Evolutionary conservation across 1,140 invertebrate genomes (phyloP).

Genomic region (Drosophila elegans): DNA sequence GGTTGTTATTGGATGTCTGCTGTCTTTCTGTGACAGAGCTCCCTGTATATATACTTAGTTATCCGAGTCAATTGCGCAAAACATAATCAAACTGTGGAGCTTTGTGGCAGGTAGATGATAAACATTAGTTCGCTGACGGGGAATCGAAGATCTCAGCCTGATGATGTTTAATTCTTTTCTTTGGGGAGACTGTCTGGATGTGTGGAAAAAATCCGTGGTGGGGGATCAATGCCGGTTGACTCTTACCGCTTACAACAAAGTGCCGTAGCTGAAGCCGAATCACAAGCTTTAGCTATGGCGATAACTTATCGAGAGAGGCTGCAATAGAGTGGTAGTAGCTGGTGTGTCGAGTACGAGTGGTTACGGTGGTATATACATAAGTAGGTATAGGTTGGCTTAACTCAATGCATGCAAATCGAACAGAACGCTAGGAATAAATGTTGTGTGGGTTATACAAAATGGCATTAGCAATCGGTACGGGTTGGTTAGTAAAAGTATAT

Average conservation of each 20-base stretch:
- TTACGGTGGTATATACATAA: constrained; percentile 53
- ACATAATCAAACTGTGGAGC: constrained; percentile 56
- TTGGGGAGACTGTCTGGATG: not conserved
- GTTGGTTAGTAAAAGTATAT: constrained; percentile 60
- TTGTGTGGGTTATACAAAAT: constrained; percentile 54
- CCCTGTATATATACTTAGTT: constrained; percentile 70
- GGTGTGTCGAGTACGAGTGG: constrained; percentile 52
- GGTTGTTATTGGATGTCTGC: constrained; percentile 57
- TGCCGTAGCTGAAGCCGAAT: constrained; percentile 22
- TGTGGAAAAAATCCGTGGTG: constrained; percentile 13
- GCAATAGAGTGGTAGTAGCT: constrained; percentile 61
- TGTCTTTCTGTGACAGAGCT: constrained; percentile 72
- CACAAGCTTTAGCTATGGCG: constrained; percentile 3
- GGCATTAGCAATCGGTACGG: constrained; percentile 68
- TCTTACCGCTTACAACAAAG: constrained; percentile 42
- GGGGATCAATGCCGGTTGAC: constrained; percentile 11
- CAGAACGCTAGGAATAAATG: constrained; percentile 70
- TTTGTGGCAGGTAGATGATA: constrained; percentile 74
- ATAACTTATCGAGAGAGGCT: constrained; percentile 41
- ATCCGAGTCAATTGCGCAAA: constrained; percentile 56
- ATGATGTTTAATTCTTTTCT: constrained; percentile 10
- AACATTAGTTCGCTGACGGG: constrained; percentile 68
- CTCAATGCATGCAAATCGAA: constrained; percentile 75
- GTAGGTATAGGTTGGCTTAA: constrained; percentile 55
- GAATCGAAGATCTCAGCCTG: constrained; percentile 6